Base-by-base conservation (phyloP, 1,140 invertebrate genomes). In the Euschistus heros region DNA sequence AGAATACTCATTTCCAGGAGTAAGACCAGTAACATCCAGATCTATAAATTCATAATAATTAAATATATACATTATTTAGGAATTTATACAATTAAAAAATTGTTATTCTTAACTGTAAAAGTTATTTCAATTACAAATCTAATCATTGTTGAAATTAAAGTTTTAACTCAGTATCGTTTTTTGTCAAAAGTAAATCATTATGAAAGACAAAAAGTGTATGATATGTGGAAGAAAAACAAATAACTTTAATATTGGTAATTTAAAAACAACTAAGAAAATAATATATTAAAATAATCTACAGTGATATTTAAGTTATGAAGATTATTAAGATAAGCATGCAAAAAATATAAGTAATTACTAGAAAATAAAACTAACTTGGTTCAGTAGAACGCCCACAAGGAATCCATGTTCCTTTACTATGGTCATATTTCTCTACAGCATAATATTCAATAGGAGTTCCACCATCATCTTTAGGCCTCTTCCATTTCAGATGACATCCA, bases 401-500 rank as follows among this genome's bases (percentile, higher is more conserved):
- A 69, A 95, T 86, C 95, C 95, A 98, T 67, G 86, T 85, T n/a
- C 93, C 92, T 63, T 91, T 95, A 72, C 91, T 87, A 0, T 90
- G 84, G 74, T 97, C 94, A 79, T 93, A 82, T 76, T 96, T 97
- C 71, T 97, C 94, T 24, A 96, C 85, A 75, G 95, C 86, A 75
- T 95, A 97, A 72, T 92, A 92, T 72, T 94, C 92, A 73, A 97
- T 90, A 54, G 86, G 89, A 67, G 83, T 82, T 67, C 89, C 89
- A 47, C 90, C 90, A 76, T 94, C 91, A 76, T 94, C 91, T 72
- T 86, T 84, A 10, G 93, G 93, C 57, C 91, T 80, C 76, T 94
- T 95, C 94, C 94, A 97, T 75, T 92, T 93, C 14, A 97, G 80
- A 71, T 92, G 92, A 70, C 91, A 94, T 15, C 93, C 93, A 70